Conservation (phyloP, 2,888 invertebrate species). For the Mayetiola destructor region DNA sequence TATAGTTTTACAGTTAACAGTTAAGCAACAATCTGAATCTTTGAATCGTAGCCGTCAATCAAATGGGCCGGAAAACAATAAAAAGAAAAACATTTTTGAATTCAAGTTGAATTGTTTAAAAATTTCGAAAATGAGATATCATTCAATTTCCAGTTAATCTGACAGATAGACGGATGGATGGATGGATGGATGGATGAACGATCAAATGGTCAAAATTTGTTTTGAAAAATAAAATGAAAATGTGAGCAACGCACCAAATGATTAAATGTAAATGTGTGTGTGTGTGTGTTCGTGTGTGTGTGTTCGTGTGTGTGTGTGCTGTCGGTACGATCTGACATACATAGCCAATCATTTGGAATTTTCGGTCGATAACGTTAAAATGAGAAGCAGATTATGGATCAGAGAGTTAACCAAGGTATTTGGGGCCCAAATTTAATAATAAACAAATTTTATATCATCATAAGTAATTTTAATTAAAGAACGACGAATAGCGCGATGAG, state of each 20-base stretch:
- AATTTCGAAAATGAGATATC: slow-evolving; percentile 12
- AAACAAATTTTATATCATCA: no score
- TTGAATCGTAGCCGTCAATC: not conserved
- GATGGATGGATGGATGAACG: slow-evolving; percentile 5
- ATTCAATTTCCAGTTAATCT: slow-evolving; percentile 11
- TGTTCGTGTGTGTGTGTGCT: no score
- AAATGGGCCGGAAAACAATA: not conserved
- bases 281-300: no score
- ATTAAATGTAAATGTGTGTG: not conserved
- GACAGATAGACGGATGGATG: slow-evolving; percentile 11
- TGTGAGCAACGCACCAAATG: not conserved
- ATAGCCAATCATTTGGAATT: slow-evolving; percentile 4
- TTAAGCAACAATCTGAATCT: not conserved
- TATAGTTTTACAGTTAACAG: not conserved
- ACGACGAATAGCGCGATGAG: no score
- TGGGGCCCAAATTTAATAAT: no score
- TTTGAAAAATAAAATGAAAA: not conserved
- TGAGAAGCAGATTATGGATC: no score
- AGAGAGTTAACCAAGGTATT: no score
- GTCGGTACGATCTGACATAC: no score
- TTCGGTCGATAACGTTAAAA: not conserved
- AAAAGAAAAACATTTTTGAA: not conserved
- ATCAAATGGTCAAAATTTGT: not conserved
- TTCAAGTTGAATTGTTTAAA: not conserved
- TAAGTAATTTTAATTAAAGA: no score